Percentiles rank a stretch among this genome's conserved stretches.
Conservation (phyloP, 2,797 vertebrate species). For the Esox masquinongy region DNA sequence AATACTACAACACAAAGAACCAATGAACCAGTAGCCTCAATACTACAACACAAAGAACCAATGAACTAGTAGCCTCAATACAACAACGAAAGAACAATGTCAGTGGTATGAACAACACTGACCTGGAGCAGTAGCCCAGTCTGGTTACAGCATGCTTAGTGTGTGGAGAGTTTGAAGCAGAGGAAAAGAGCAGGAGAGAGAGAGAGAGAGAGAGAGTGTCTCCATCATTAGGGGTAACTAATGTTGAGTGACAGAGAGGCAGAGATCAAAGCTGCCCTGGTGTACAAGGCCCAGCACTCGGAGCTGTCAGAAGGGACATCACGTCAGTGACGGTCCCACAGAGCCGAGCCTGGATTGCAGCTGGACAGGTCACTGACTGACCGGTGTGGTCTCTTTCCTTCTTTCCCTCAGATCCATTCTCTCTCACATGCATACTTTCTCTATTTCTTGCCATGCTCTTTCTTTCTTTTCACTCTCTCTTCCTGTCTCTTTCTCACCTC, state of each 20-base stretch:
- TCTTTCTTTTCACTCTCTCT: background rate
- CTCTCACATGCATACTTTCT: background rate
- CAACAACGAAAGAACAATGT: background rate
- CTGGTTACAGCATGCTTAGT: background rate
- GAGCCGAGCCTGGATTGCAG: background rate
- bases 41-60: background rate
- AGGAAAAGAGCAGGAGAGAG: background rate
- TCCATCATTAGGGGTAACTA: slow-evolving; percentile 25
- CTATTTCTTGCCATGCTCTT: background rate
- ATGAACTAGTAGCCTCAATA: no score
- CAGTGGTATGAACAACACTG: background rate
- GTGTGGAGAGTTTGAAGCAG: background rate
- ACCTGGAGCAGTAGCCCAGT: background rate
- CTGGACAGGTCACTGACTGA: background rate
- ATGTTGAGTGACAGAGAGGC: slow-evolving; percentile 34
- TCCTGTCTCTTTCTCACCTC: background rate
- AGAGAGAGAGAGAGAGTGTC: background rate
- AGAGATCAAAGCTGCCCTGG: slow-evolving; percentile 26
- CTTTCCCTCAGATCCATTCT: background rate
- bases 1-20: no score
- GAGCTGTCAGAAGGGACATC: slow-evolving; percentile 20
- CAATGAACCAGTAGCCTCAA: no score
- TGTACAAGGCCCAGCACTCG: slow-evolving; percentile 4
- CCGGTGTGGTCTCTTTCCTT: background rate
- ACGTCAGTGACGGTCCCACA: background rate